Base-by-base conservation (phyloP, 2,888 invertebrate genomes). In the Erebia epiphron region DNA sequence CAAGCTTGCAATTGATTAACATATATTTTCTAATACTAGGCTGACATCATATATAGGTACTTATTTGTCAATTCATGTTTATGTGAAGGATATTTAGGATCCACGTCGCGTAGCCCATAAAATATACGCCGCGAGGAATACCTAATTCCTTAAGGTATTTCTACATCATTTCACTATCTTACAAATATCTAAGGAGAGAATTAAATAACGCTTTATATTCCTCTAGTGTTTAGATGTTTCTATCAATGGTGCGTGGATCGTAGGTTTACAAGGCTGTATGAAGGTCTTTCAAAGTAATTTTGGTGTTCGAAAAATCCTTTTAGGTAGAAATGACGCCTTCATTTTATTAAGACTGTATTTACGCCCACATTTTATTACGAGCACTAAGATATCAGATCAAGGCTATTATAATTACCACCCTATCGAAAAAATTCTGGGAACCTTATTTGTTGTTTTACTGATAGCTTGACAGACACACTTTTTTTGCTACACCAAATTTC, bases 141-240 rank as follows among this genome's bases (percentile, higher is more conserved):
- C 21, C 41, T 35, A 64, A 64, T 52, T 54, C 64, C n/a, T 14
- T 52, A 49, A n/a, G 26, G 41, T 64, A 64, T 64, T 64, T 64
- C 52, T 54, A 64, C 50, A 64, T 64, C 69, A 64, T 49, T 64
- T 64, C 18, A 64, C 68, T 58, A 69, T 69, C 67, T 67, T 41
- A 60, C 35, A 60, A 61, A 68, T 68, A 50, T 64, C 68, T 56
- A 7, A 35, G 60, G 67, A 50, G 62, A 50, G 35, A 54, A 54
- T 62, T 26, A 62, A 62, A 21, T 14, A 8, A 21, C 5, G 50
- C 26, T 69, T 64, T 18, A 41, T 62, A 69, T 69, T 56, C 69
- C 16, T n/a, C 0, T 14, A 35, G 57, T 56, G 63, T 64, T 35
- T 26, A n/a, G 49, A 64, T 64, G 35, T 54, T 52, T 35, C 52